Evolutionary conservation across 1,140 invertebrate genomes (phyloP).

Genomic region (Pseudomyrmex cubaensis): DNA sequence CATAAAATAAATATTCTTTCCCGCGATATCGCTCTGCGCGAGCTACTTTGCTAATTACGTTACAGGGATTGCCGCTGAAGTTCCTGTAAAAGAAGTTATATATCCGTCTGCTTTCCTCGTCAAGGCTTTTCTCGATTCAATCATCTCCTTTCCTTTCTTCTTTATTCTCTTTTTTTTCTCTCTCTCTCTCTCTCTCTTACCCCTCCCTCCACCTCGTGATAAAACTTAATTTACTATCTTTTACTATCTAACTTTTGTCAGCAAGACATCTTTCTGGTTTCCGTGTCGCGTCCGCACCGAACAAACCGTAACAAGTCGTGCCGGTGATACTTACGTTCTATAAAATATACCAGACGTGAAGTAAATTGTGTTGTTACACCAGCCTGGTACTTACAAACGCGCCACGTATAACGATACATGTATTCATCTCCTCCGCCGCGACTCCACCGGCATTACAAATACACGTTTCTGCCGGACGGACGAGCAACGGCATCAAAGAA

Average conservation of each 20-base stretch:
- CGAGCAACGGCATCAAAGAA: constrained; percentile 23
- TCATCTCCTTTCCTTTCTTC: background rate
- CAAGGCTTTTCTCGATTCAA: constrained; percentile 8
- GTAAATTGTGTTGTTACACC: constrained; percentile 32
- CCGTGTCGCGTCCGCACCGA: constrained; percentile 32
- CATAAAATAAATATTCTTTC: constrained; percentile 51
- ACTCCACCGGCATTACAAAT: constrained; percentile 1
- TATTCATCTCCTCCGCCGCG: constrained; percentile 34
- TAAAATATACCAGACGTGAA: constrained; percentile 6
- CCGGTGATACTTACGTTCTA: constrained; percentile 41
- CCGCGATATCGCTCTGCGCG: constrained; percentile 38
- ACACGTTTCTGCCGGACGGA: background rate
- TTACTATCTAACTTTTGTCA: constrained; percentile 53
- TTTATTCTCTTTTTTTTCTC: background rate
- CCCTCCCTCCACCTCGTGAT: background rate
- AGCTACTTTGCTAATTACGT: constrained; percentile 54
- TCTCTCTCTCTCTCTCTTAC: background rate
- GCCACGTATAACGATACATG: constrained; percentile 3
- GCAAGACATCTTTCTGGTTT: constrained; percentile 23
- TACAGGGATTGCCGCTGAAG: constrained; percentile 39
- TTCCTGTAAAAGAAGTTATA: constrained; percentile 52
- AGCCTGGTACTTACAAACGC: background rate
- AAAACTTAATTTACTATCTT: constrained; percentile 55
- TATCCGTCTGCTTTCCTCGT: constrained; percentile 29
- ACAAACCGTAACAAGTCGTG: constrained; percentile 50